phyloP scores from a whole-genome alignment of 2,113 vertebrate genomes.

The Argyrosomus japonicus region DNA sequence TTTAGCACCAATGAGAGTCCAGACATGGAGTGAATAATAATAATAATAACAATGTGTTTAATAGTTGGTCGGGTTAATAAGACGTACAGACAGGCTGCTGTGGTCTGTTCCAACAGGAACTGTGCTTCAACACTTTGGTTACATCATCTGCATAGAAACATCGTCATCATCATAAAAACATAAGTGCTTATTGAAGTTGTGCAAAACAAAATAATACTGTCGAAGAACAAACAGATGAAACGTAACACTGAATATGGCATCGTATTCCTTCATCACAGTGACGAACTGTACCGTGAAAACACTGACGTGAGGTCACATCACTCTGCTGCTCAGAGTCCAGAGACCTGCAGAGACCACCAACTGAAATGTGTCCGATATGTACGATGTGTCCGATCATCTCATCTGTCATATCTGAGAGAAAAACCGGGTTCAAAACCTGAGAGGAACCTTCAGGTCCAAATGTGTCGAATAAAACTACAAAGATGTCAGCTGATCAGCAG shows the following conservation, averaged over 20 bases:
- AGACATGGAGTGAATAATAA: neutral
- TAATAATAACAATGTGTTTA: constrained; percentile 55
- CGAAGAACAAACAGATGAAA: constrained; percentile 31
- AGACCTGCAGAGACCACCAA: neutral
- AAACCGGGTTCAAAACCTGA: neutral
- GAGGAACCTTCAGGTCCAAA: neutral
- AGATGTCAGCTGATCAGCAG: neutral
- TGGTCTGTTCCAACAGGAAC: constrained; percentile 44
- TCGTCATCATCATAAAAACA: constrained; percentile 48
- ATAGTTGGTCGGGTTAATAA: constrained; percentile 41
- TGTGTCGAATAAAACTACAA: neutral
- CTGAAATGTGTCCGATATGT: too few relatives aligned
- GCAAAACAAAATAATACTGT: constrained; percentile 83
- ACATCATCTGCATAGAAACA: constrained; percentile 61
- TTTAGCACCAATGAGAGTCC: too few relatives aligned
- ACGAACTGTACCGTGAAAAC: constrained; percentile 75
- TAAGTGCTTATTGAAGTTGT: constrained; percentile 83
- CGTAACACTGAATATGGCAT: constrained; percentile 62
- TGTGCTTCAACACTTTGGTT: constrained; percentile 70
- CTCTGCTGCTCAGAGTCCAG: neutral
- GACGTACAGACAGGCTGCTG: constrained; percentile 41
- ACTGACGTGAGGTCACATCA: constrained; percentile 33
- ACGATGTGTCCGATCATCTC: too few relatives aligned
- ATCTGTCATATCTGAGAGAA: neutral
- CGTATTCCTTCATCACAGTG: constrained; percentile 71